phyloP scores from a whole-genome alignment of 2,797 vertebrate species.

The Diceros bicornis region DNA sequence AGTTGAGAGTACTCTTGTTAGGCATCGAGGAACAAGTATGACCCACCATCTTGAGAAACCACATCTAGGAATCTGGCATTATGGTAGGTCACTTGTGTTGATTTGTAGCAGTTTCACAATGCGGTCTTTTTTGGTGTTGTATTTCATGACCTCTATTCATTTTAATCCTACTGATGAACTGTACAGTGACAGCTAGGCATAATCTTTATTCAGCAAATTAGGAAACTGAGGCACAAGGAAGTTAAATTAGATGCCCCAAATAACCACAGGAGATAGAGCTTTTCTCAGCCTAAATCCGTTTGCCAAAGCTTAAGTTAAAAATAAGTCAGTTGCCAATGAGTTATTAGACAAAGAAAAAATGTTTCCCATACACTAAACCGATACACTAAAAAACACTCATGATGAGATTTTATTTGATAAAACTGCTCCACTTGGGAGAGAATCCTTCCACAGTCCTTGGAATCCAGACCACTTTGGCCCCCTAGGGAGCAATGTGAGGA shows the following conservation, averaged over 20 bases:
- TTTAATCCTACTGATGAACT: slow-evolving; percentile 43
- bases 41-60: background rate
- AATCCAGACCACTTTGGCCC: background rate
- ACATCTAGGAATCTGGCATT: background rate
- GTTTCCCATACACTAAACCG: background rate
- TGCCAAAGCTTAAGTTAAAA: slow-evolving; percentile 45
- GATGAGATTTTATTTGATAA: background rate
- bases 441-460: background rate
- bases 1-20: background rate
- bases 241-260: background rate
- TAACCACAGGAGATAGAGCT: background rate
- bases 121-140: background rate
- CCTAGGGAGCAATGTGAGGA: background rate
- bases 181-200: background rate
- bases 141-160: slow-evolving; percentile 25
- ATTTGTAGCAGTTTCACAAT: background rate
- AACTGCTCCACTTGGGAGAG: background rate
- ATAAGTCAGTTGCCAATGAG: background rate
- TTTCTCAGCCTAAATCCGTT: slow-evolving; percentile 13
- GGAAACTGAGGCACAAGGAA: background rate
- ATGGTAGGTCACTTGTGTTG: background rate
- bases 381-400: background rate
- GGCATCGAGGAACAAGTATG: background rate
- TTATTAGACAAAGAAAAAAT: slow-evolving; percentile 17
- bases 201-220: slow-evolving; percentile 28